phyloP scores from a whole-genome alignment of 2,113 vertebrate species.

The Myanophis thanlyinensis region DNA sequence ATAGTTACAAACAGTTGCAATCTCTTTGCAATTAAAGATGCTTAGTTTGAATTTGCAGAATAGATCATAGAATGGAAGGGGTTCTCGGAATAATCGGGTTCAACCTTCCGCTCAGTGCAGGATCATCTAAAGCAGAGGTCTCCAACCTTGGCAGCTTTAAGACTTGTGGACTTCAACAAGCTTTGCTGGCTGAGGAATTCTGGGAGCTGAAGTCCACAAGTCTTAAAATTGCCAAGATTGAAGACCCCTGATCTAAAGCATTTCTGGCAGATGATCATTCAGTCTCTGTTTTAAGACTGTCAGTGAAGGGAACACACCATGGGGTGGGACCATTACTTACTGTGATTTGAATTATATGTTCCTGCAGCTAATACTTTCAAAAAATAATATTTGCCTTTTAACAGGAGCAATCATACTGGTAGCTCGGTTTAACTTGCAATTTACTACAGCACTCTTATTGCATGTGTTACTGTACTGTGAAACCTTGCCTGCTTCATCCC shows the following conservation, averaged over 20 bases:
- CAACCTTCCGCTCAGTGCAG: neutral
- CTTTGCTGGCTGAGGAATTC: no score
- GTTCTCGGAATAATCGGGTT: neutral
- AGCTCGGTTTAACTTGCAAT: neutral
- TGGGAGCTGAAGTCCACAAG: no score
- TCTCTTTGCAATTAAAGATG: neutral
- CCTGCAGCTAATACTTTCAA: neutral
- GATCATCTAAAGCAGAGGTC: neutral
- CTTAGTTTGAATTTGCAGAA: neutral
- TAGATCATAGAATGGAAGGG: neutral
- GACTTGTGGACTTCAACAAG: no score
- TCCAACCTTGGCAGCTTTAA: no score
- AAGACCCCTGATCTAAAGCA: neutral
- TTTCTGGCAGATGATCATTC: neutral
- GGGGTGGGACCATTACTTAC: neutral
- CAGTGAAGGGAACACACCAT: neutral
- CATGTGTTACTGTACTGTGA: neutral
- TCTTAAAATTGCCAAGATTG: no score
- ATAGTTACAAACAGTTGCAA: neutral
- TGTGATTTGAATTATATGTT: neutral
- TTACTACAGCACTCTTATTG: neutral
- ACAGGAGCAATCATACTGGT: neutral
- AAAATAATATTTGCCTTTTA: neutral
- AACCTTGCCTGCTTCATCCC: neutral
- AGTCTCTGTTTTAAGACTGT: neutral